Base-by-base conservation (phyloP, 1,140 invertebrate species). In the Pseudobourletiella spinata region DNA sequence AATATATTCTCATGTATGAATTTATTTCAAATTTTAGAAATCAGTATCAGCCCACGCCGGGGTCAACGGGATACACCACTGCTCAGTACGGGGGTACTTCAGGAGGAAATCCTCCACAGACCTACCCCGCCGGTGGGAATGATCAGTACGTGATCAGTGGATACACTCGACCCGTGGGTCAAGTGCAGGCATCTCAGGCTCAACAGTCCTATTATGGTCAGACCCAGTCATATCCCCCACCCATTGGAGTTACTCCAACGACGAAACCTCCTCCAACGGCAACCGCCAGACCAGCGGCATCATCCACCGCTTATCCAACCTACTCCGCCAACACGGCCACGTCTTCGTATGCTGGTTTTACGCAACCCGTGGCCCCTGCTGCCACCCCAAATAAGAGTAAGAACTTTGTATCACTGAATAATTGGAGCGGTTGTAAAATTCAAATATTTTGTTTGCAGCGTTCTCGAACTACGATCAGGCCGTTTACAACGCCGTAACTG, bases 401-500 rank as follows among this genome's bases (percentile, higher is more conserved):
- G 51, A 6, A 24, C 32, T 39, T 39, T n/a, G 32, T 11, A 39
- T 39, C n/a, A 39, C n/a, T n/a, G 32, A 11, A 39, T 39, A 39
- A 11, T n/a, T 39, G n/a, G 32, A 11, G 8, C 8, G n/a, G 32
- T n/a, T 39, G n/a, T 39, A 39, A 11, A 39, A 11, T 39, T 39
- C 32, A n/a, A 39, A 11, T 39, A 8, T 39, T 11, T 39, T 39
- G 32, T 39, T 8, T 18, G 18, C 22, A 48, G 44, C 44, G 11
- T 48, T 70, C 58, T 57, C 84, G 73, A 86, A 86, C 73, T 90
- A 93, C 79, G 89, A 93, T 81, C 87, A 90, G 73, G 91, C 91
- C 70, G 80, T 95, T 57, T 95, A 94, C 79, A 91, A 88, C 78
- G 90, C 91, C 72, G 90, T 90, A 64, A 90, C 87, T 65, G 89